Evolutionary conservation across 1,140 invertebrate genomes (phyloP), one percentile per base, ranked within the genome.

Genomic region (Temnothorax longispinosus): DNA sequence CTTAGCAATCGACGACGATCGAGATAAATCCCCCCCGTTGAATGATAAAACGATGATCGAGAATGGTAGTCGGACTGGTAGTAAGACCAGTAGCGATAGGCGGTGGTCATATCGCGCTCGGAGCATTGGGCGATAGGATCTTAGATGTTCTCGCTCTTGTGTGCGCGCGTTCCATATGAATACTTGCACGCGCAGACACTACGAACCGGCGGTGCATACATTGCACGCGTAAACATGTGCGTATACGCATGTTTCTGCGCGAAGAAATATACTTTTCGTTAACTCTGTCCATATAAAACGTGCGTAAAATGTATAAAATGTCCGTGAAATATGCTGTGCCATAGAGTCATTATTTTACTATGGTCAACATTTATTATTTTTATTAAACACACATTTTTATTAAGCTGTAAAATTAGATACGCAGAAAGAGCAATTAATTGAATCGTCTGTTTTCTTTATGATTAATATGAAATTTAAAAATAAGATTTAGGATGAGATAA

Each of bases 81-180:
- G 93, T 91, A 94, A 94, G 93, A 94, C 94, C 91, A 89, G 94
- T 94, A 94, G 94, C 94, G 91, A 92, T 91, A 92, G 92, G 91
- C 92, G 85, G 89, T 90, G 91, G 92, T 94, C 93, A 94, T 94
- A 94, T 94, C 92, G 89, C 92, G 92, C 93, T 92, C 80, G 60
- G 86, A 93, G 92, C 93, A 93, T 89, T 87, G 72, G 82, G 74
- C 88, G 90, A 91, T 91, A 91, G 88, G 86, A 92, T 92, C 91
- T 92, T 88, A 88, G 90, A 91, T 91, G 85, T 89, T 88, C 65
- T 76, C 72, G 60, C 69, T 88, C 65, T 71, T 58, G 52, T 71
- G 62, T 52, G 64, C 74, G 64, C 74, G 71, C n/a, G 71, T 87
- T 89, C 58, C 60, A 35, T 38, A 52, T 80, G 54, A 77, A 62